Evolutionary conservation across 2,113 vertebrate genomes (phyloP).

Genomic region (Sphyrna mokarran): DNA sequence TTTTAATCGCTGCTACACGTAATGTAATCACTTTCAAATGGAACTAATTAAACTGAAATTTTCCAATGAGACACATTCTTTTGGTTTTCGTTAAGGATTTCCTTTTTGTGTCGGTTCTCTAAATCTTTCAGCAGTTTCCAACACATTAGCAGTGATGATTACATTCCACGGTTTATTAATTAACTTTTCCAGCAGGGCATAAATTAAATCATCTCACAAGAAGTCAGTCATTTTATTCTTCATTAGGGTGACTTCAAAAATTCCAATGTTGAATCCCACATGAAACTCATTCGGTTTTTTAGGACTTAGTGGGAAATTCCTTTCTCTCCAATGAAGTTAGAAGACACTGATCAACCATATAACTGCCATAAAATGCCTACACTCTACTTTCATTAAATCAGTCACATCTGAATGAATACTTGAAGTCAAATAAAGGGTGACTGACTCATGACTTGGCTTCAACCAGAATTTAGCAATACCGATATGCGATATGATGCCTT

Average conservation of each 20-base stretch:
- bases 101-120: neutral
- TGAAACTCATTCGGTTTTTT: neutral
- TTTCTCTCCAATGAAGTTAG: neutral
- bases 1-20: constrained; percentile 31
- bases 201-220: constrained; percentile 2
- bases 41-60: constrained; percentile 34
- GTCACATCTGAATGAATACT: constrained; percentile 10
- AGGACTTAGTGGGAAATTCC: neutral
- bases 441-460: neutral
- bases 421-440: neutral
- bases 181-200: neutral
- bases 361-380: neutral
- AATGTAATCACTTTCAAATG: constrained; percentile 35
- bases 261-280: neutral
- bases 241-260: neutral
- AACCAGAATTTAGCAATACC: neutral
- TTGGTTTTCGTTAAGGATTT: constrained; percentile 8
- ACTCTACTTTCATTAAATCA: neutral
- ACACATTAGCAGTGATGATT: neutral
- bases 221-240: neutral
- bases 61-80: constrained; percentile 23
- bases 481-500: neutral
- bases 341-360: neutral
- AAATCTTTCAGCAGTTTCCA: neutral
- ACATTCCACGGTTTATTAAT: constrained; percentile 6